Base-by-base conservation (phyloP, 2,888 invertebrate species). In the Drosophila monieri region DNA sequence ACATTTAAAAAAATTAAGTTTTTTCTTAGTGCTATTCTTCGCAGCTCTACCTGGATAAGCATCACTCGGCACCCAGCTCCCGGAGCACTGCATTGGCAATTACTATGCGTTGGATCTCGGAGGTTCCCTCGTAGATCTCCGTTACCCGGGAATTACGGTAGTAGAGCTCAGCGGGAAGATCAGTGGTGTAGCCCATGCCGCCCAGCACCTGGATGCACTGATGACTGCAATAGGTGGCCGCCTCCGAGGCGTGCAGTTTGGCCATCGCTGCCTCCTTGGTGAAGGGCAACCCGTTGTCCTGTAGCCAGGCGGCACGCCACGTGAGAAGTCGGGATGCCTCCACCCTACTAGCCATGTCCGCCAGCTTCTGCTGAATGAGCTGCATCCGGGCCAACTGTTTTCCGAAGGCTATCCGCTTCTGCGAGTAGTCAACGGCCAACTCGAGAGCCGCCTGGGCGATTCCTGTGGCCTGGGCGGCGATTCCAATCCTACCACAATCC, bases 241-340 rank as follows among this genome's bases (percentile, higher is more conserved):
- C 95, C 91, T 98, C 98, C 0, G 98, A 98, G 12, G 98, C 98
- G 14, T 96, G 95, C 57, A 98, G 91, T 90, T 99, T 98, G 0
- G 96, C 98, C 97, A 98, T 98, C 0, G 98, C 98, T n/a, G 98
- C 98, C 91, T 97, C 97, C 92, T 98, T 98, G 0, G 96, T 96
- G 88, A 94, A 98, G 0, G 95, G 93, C 88, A 95, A 93, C 27
- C 95, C 94, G 66, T 94, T 94, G 90, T 98, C 98, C 90, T 97
- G 98, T 8, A 98, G 92, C 93, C 95, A 94, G 1, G 98, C 97
- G 0, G 98, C 97, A 54, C 96, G 94, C 97, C 97, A 98, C 0
- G 97, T 97, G 6, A 98, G 92, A 57, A 98, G 91, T 52, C 98
- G 93, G 0, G 98, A 95, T 3, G 96, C 93, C 90, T 98, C 97